Conservation (phyloP, 2,113 vertebrate species). For the Phrynosoma blainvillii region DNA sequence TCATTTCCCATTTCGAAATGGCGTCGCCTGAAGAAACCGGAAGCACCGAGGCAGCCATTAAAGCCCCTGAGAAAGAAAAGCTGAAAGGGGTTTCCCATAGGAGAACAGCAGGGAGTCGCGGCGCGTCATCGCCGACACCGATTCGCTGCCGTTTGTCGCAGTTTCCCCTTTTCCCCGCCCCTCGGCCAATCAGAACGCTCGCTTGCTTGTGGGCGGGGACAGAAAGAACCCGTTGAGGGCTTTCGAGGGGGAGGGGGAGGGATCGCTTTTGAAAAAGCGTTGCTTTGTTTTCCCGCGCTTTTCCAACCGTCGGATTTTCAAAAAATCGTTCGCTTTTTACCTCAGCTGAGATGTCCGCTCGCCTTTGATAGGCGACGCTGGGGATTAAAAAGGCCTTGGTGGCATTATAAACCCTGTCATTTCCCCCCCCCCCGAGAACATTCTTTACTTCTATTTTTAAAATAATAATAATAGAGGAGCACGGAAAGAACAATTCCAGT, state of each 20-base stretch:
- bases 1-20: neutral
- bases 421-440: too few relatives aligned
- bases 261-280: too few relatives aligned
- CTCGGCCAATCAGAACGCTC: neutral
- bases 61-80: neutral
- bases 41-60: neutral
- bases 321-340: neutral
- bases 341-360: neutral
- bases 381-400: too few relatives aligned
- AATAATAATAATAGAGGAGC: too few relatives aligned
- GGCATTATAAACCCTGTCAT: too few relatives aligned
- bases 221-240: too few relatives aligned
- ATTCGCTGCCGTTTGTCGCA: constrained; percentile 66
- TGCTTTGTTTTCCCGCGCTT: neutral
- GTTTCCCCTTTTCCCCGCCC: constrained; percentile 11
- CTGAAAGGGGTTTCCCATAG: neutral
- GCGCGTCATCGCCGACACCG: neutral
- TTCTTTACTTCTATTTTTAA: too few relatives aligned
- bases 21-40: neutral
- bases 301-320: neutral
- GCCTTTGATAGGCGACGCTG: neutral
- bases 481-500: too few relatives aligned
- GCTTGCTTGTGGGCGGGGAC: neutral
- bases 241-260: neutral
- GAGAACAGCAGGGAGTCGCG: constrained; percentile 31